A percentile compares a stretch with the other conserved stretches of the same genome.
phyloP scores from a whole-genome alignment of 2,888 invertebrate species.

The Trilocha varians region DNA sequence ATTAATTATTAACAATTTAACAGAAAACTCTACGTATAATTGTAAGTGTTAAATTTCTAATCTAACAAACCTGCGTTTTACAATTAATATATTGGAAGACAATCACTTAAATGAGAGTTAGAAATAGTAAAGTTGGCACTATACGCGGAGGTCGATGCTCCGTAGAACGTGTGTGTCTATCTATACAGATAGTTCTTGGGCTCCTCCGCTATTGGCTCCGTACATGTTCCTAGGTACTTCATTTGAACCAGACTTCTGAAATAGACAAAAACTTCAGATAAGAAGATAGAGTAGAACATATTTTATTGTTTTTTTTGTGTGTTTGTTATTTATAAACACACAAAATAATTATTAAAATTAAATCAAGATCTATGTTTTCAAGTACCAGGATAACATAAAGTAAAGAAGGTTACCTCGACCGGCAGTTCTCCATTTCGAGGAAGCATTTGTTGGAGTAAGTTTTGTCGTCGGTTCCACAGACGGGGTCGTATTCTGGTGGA shows the following conservation, averaged over 20 bases:
- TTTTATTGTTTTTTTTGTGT: background rate
- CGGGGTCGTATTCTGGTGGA: conserved; percentile 89
- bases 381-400: conserved; percentile 5
- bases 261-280: conserved; percentile 14
- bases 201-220: conserved; percentile 86
- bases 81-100: conserved; percentile 36
- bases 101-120: conserved; percentile 32
- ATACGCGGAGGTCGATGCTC: too few relatives aligned
- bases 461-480: conserved; percentile 93
- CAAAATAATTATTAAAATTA: background rate
- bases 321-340: background rate
- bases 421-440: conserved; percentile 92
- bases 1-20: too few relatives aligned
- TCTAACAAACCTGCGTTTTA: background rate
- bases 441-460: conserved; percentile 96
- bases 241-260: conserved; percentile 79
- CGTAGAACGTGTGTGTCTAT: conserved; percentile 36
- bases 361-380: conserved; percentile 6
- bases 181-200: conserved; percentile 90
- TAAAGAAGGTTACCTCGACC: conserved; percentile 73
- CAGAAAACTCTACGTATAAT: too few relatives aligned
- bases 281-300: background rate
- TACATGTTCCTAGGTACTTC: conserved; percentile 88
- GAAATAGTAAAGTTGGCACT: conserved; percentile 43
- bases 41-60: too few relatives aligned